phyloP scores from a whole-genome alignment of 2,113 vertebrate species.

The Dasyprocta punctata region DNA sequence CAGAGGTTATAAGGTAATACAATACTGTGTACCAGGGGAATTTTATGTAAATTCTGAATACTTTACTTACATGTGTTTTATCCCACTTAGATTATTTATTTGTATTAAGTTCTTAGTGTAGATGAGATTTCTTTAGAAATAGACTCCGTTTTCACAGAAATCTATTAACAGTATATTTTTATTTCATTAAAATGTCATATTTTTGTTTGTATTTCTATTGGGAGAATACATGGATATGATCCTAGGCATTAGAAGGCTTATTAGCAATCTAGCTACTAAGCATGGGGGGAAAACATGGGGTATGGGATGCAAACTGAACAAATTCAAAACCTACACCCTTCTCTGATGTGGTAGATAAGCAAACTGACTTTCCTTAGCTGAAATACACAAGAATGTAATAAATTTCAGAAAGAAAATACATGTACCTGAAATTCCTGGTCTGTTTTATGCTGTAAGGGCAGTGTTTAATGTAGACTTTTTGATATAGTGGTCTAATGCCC shows the following conservation, averaged over 20 bases:
- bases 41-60: neutral
- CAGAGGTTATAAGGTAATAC: neutral
- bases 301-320: neutral
- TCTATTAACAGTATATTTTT: neutral
- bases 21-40: neutral
- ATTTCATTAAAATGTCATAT: neutral
- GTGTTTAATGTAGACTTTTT: neutral
- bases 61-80: neutral
- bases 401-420: neutral
- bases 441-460: neutral
- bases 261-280: neutral
- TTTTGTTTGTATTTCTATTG: neutral
- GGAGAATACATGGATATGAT: neutral
- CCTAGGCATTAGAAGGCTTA: neutral
- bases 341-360: rapidly evolving
- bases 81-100: neutral
- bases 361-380: neutral
- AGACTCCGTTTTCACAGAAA: neutral
- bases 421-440: neutral
- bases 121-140: constrained; percentile 10
- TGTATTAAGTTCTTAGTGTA: constrained; percentile 16
- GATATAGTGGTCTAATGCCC: neutral
- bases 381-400: neutral
- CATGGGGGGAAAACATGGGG: neutral
- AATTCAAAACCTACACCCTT: neutral